Evolutionary conservation across 1,140 invertebrate species (phyloP).

Genomic region (Hormaphis cornu): DNA sequence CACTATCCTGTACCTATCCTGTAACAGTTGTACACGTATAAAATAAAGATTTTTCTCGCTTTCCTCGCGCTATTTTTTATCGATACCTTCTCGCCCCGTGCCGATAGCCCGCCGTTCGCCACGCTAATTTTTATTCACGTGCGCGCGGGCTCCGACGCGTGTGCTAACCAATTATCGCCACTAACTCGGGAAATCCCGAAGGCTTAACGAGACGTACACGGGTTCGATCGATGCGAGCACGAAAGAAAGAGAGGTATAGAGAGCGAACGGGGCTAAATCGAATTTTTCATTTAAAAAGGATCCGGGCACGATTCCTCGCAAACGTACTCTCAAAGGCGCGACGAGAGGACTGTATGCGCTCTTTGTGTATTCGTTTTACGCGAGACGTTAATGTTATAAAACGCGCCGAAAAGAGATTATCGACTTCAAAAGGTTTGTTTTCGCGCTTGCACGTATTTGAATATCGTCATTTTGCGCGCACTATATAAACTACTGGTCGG

Average conservation of each 20-base stretch:
- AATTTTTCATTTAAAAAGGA: slow-evolving; percentile 30
- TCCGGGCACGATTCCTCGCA: no score
- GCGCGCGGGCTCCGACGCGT: neutral
- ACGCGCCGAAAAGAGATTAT: slow-evolving; percentile 19
- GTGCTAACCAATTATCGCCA: slow-evolving; percentile 2
- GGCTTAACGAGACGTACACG: slow-evolving; percentile 8
- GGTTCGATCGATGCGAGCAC: neutral
- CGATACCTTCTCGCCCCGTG: no score
- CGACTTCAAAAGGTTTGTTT: slow-evolving; percentile 27
- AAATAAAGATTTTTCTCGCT: no score
- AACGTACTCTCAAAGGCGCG: neutral
- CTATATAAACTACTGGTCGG: no score
- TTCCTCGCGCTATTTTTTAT: no score
- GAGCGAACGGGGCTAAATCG: neutral
- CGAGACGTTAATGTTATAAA: no score
- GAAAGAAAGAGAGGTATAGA: neutral
- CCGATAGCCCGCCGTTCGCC: neutral
- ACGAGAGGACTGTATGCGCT: no score
- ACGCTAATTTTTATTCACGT: slow-evolving; percentile 19
- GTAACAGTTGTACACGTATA: no score
- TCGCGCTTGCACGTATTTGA: neutral
- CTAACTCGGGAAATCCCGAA: neutral
- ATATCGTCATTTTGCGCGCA: neutral
- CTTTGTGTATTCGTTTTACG: no score
- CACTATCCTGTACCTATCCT: no score